Base-by-base conservation (phyloP, 2,113 vertebrate genomes). In the Chaetodon auriga region DNA sequence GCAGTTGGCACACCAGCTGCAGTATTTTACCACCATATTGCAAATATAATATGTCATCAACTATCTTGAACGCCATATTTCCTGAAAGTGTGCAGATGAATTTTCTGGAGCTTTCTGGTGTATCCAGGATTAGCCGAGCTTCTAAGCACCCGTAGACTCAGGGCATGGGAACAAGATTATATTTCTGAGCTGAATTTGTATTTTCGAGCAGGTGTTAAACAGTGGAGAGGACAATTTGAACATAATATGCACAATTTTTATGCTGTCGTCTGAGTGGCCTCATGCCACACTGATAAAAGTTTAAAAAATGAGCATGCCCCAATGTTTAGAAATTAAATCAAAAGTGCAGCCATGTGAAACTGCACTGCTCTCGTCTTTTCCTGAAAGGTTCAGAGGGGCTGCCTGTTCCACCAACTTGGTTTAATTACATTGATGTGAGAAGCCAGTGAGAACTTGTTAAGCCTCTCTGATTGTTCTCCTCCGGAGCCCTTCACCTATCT, bases 401-500 rank as follows among this genome's bases (percentile, higher is more conserved):
- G 75, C 71, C 72, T 83, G 76, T 81, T 91, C 82, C 85, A 83
- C 61, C 58, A 61, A 80, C 87, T 69, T 46, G 61, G 36, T 82
- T 84, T 92, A 88, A 91, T 93, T 91, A 85, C 81, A 43, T 30
- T 75, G 82, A 88, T 65, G 76, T 82, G 81, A 85, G 84, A 69
- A 90, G 82, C 78, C 83, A 55, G 78, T 8, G 61, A 83, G 85
- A 87, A 86, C 87, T 91, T 87, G 90, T 91, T 93, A 93, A 91
- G 78, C 87, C 82, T 87, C 78, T 79, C 61, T 86, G 91, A 90
- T 92, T 93, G 92, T 92, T 81, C 79, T 94, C 87, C 86, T 92
- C 74, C 21, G 12, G 82, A 91, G 82, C 79, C 85, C 85, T 72
- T 76, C 58, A 36, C 80, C 88, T 61, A 57, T 81, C 82, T 84